Conservation (phyloP, 2,113 vertebrate genomes). For the Willisornis vidua region DNA sequence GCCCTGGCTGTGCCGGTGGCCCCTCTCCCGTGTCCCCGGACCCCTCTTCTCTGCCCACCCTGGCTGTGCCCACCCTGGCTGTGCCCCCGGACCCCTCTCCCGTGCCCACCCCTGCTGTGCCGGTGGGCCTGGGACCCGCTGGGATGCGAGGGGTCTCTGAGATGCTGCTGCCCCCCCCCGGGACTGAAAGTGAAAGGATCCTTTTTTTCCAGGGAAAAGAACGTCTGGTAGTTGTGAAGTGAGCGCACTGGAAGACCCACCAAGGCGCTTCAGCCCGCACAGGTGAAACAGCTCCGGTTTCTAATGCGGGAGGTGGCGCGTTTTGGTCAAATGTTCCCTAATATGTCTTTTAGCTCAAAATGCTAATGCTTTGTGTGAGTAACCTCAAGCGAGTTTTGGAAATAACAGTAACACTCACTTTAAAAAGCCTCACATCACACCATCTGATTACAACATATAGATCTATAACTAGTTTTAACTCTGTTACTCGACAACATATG, state of each 20-base stretch:
- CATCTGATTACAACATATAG: background rate
- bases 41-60: no score
- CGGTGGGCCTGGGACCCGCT: background rate
- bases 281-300: conserved; percentile 17
- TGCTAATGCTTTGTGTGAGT: background rate
- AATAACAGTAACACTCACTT: background rate
- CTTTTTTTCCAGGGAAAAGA: conserved; percentile 1
- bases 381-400: background rate
- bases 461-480: conserved; percentile 13
- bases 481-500: background rate
- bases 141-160: background rate
- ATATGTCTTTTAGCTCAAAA: background rate
- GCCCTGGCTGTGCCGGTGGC: no score
- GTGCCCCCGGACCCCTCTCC: no score
- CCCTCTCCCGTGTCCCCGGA: no score
- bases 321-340: background rate
- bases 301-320: background rate
- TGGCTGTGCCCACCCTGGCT: no score
- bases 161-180: background rate
- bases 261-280: background rate
- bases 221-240: conserved; percentile 41
- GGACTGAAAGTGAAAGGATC: conserved; percentile 6
- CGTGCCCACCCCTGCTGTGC: background rate
- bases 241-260: conserved; percentile 23
- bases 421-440: conserved; percentile 3